phyloP scores from a whole-genome alignment of 2,113 vertebrate genomes.

The Pantherophis guttatus region DNA sequence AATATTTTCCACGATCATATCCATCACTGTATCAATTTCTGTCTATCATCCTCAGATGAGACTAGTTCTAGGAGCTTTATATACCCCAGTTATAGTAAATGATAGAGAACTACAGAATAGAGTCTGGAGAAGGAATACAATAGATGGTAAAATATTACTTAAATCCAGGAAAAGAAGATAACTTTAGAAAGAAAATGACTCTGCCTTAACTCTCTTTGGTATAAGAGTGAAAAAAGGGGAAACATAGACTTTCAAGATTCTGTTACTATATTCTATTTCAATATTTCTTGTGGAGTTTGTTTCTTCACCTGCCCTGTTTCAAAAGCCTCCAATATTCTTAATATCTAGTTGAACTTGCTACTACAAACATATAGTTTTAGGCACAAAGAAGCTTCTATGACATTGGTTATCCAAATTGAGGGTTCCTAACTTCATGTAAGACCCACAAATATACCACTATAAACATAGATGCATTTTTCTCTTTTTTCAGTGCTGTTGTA shows the following conservation, averaged over 20 bases:
- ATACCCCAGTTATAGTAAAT: slow-evolving; percentile 29
- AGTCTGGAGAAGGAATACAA: neutral
- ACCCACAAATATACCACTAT: neutral
- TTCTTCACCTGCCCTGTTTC: neutral
- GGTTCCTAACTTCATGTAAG: neutral
- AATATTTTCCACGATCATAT: slow-evolving; percentile 44
- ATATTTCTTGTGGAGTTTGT: neutral
- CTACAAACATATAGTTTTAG: neutral
- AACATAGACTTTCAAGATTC: neutral
- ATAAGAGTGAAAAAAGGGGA: slow-evolving; percentile 7
- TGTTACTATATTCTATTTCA: neutral
- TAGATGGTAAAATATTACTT: neutral
- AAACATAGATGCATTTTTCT: neutral
- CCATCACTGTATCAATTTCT: slow-evolving; percentile 42
- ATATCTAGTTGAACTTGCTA: neutral
- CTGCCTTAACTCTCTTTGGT: neutral
- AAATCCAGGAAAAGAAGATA: neutral
- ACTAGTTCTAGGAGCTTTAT: slow-evolving; percentile 52
- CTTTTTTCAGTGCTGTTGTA: neutral
- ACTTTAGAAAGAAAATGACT: neutral
- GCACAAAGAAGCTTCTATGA: neutral
- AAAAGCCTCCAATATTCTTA: neutral
- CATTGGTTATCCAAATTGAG: neutral
- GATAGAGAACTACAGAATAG: neutral
- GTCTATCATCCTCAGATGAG: neutral